Conservation (phyloP, 2,113 vertebrate genomes). For the Chaenocephalus aceratus region DNA sequence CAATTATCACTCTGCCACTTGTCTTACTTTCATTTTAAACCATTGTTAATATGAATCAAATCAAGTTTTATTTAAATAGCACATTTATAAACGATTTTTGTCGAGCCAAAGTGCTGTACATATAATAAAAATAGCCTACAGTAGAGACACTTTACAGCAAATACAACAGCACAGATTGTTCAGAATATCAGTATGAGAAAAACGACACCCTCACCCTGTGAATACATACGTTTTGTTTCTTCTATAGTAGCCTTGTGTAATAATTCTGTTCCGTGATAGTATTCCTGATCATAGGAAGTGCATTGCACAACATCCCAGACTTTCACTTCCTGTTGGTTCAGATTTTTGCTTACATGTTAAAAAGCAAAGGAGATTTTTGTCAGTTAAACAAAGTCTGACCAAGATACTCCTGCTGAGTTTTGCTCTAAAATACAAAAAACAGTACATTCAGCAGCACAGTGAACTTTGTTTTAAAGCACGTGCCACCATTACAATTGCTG, state of each 20-base stretch:
- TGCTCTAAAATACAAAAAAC: not conserved
- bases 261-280: not conserved
- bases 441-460: not conserved
- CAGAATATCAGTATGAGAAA: too few relatives aligned
- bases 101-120: too few relatives aligned
- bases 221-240: not conserved
- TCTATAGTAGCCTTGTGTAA: not conserved
- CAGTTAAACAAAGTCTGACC: not conserved
- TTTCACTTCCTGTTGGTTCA: slow-evolving; percentile 62
- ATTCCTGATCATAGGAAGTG: not conserved
- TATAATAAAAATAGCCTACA: too few relatives aligned
- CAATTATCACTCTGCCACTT: not conserved
- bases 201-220: too few relatives aligned
- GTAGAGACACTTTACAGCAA: too few relatives aligned
- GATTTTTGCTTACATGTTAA: slow-evolving; percentile 11
- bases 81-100: too few relatives aligned
- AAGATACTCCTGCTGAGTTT: not conserved
- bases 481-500: not conserved
- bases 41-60: not conserved
- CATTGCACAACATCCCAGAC: slow-evolving; percentile 4
- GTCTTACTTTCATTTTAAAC: not conserved
- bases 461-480: not conserved
- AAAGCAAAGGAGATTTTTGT: not conserved
- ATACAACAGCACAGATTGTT: too few relatives aligned
- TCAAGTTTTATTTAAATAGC: too few relatives aligned